Conservation (phyloP, 2,888 invertebrate genomes). For the Herminia tarsipennalis region DNA sequence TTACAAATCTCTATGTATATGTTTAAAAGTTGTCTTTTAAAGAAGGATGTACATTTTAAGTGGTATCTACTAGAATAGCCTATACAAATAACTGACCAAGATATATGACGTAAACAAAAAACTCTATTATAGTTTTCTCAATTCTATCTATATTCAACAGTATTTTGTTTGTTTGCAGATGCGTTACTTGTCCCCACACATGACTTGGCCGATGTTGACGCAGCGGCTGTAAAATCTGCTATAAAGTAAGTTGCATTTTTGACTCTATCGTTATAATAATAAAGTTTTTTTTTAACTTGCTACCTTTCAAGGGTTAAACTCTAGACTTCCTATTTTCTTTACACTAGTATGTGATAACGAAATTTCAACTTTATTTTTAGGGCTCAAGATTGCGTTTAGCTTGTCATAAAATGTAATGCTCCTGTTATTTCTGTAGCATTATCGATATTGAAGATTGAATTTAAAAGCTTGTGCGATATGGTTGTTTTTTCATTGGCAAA, state of each 20-base stretch:
- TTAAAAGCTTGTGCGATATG: constrained; percentile 11
- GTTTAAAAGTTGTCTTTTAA: too few species aligned
- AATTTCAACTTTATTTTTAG: constrained; percentile 43
- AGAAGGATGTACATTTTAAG: too few species aligned
- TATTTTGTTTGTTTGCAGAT: constrained; percentile 69
- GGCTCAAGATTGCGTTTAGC: constrained; percentile 34
- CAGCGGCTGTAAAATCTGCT: constrained; percentile 42
- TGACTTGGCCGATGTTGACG: constrained; percentile 57
- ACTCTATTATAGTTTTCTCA: constrained; percentile 8
- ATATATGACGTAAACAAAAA: neutral
- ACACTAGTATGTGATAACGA: constrained; percentile 17
- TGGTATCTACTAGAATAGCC: too few species aligned
- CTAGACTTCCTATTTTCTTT: constrained; percentile 34
- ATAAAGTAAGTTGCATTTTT: constrained; percentile 55
- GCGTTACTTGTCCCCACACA: constrained; percentile 61
- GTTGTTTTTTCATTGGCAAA: constrained; percentile 23
- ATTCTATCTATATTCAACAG: constrained; percentile 42
- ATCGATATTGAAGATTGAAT: constrained; percentile 15
- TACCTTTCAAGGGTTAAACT: constrained; percentile 18
- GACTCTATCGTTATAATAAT: constrained; percentile 24
- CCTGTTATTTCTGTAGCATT: constrained; percentile 1
- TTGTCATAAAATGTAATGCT: neutral
- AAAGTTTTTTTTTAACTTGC: constrained; percentile 27
- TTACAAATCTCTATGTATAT: too few species aligned
- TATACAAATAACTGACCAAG: neutral